Conservation (phyloP, 2,797 vertebrate species). For the Coilia nasus region DNA sequence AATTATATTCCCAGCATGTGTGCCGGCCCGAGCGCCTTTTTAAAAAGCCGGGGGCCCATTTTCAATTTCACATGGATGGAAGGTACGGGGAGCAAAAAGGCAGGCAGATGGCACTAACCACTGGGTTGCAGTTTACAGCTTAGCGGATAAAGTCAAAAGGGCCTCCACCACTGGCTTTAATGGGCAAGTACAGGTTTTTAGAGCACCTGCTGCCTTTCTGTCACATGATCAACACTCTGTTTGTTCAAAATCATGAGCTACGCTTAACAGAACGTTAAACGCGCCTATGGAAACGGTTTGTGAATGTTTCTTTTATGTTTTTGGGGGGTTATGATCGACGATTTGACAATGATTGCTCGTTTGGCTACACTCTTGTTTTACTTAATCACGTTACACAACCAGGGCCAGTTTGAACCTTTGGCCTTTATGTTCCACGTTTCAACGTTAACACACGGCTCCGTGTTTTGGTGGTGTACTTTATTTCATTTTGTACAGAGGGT, state of each 20-base stretch:
- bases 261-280: neutral
- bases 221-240: neutral
- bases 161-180: neutral
- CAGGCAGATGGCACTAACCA: neutral
- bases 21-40: neutral
- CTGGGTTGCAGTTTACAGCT: neutral
- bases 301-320: too few relatives aligned
- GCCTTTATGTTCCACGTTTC: too few relatives aligned
- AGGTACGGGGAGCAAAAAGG: neutral
- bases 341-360: too few relatives aligned
- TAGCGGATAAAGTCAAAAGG: neutral
- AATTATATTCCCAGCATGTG: slow-evolving; percentile 16
- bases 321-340: too few relatives aligned
- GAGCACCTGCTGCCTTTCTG: neutral
- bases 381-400: too few relatives aligned
- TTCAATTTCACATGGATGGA: neutral
- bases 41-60: neutral
- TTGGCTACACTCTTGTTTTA: too few relatives aligned
- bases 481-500: too few relatives aligned
- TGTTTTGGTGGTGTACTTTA: too few relatives aligned
- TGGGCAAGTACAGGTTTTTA: neutral
- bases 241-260: neutral
- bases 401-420: too few relatives aligned
- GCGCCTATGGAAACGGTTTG: neutral
- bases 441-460: too few relatives aligned